Conservation (phyloP, 2,113 vertebrate genomes). For the Psophia crepitans region DNA sequence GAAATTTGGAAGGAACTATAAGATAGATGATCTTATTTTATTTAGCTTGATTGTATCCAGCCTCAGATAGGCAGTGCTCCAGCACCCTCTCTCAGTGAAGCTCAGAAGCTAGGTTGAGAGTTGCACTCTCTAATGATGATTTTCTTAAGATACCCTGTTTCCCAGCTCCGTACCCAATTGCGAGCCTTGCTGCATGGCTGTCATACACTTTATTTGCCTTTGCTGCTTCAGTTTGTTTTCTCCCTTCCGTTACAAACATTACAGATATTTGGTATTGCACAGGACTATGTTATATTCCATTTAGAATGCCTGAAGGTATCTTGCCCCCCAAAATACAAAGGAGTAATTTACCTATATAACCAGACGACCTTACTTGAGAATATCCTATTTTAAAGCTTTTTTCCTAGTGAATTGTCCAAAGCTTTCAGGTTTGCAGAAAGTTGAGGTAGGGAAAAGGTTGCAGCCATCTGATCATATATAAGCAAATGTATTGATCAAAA, state of each 20-base stretch:
- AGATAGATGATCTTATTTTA: neutral
- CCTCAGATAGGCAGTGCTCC: neutral
- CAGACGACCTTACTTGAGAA: neutral
- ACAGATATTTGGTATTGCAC: neutral
- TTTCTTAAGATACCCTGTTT: neutral
- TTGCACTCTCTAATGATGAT: neutral
- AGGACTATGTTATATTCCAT: neutral
- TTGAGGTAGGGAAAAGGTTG: neutral
- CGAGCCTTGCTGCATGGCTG: neutral
- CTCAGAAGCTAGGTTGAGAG: neutral
- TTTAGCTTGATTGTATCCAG: neutral
- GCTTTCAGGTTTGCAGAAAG: neutral
- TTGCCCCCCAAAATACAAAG: neutral
- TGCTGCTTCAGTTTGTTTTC: neutral
- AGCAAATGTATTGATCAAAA: neutral
- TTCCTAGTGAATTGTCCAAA: neutral
- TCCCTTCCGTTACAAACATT: neutral
- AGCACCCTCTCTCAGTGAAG: neutral
- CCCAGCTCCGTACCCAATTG: neutral
- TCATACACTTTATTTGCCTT: neutral
- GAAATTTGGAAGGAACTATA: neutral
- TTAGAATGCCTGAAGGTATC: neutral
- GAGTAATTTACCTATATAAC: neutral
- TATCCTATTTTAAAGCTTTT: neutral
- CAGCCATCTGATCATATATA: neutral